A percentile compares a stretch with the other conserved stretches of the same genome.
These are phyloP conservation scores for Lophotis ruficrista DNA, from an alignment of 2,113 vertebrate genomes.

Conservation along the genomic window DNA sequence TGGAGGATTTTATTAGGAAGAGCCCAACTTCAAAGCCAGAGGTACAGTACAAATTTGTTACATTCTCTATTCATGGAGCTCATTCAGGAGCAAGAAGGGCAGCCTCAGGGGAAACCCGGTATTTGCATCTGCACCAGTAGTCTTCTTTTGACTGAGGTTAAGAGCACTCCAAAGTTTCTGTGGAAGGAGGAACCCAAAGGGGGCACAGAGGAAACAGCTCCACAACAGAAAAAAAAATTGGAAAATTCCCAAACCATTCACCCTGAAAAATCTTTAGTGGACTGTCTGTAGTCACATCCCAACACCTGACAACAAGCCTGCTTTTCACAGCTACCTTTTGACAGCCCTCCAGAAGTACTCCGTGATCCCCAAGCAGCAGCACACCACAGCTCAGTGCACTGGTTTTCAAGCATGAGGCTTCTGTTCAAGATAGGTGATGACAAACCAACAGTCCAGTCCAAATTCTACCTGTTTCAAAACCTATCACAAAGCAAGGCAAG, in stretches of 20 bases:
- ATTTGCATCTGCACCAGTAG: constrained; percentile 26
- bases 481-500: not conserved
- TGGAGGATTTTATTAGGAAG: constrained; percentile 57
- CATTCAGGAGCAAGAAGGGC: constrained; percentile 40
- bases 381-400: not conserved
- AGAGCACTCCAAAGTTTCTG: not conserved
- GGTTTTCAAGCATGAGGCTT: not conserved
- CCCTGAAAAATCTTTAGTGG: not conserved
- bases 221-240: not conserved
- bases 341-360: not conserved
- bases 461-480: not conserved
- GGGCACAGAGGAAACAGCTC: not conserved
- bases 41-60: constrained; percentile 53
- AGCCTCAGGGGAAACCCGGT: not conserved
- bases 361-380: rapidly evolving
- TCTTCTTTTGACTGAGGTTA: not conserved
- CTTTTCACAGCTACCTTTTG: not conserved
- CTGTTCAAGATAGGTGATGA: not conserved
- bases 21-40: constrained; percentile 57
- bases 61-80: constrained; percentile 47
- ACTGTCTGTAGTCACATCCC: not conserved
- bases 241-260: not conserved
- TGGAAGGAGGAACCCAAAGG: not conserved
- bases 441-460: not conserved
- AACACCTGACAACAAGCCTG: not conserved